Base-by-base conservation (phyloP, 2,797 vertebrate species). In the Mergus octosetaceus region DNA sequence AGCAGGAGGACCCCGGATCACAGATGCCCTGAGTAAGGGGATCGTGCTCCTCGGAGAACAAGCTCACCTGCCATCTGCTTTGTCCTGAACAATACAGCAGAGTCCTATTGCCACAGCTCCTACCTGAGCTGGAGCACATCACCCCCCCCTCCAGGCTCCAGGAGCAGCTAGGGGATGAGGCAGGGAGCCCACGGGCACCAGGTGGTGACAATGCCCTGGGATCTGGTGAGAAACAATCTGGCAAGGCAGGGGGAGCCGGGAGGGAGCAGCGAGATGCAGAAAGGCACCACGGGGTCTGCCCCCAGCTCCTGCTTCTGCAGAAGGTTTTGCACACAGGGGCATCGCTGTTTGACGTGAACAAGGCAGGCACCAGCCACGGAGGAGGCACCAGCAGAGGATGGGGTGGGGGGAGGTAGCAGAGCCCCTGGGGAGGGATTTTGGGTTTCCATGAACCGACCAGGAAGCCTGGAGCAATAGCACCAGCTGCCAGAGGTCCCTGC, bases 321-420 rank as follows among this genome's bases (percentile, higher is more conserved):
- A 22, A 43, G 65, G 45, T 47, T 47, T 47, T 47, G n/a, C 19
- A 3, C 11, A 6, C 10, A 2, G 4, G 25, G 38, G 21, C 22
- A 13, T 5, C 32, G 0, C 27, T 3, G 6, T 10, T 10, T 2
- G 6, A 28, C 9, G 19, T 4, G 8, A 5, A 4, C 56, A 25
- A 56, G 9, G 19, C 5, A 30, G 9, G 58, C 49, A 15, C 32
- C 56, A 41, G 61, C 3, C 66, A 2, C 0, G 5, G 61, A 36
- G 38, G 19, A 34, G 38, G 17, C 2, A 32, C 30, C 17, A 12
- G 39, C 30, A 11, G 8, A 9, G 10, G 60, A 8, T 6, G 22
- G 60, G 65, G 21, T 22, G 32, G 41, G 18, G 41, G 18, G 41
- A 36, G n/a, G 47, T 7, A 18, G 65, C 27, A 28, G 32, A 57